Percentiles rank a stretch among this genome's conserved stretches.
phyloP scores from a whole-genome alignment of 2,888 invertebrate genomes.

The Chromoteleia sp. region DNA sequence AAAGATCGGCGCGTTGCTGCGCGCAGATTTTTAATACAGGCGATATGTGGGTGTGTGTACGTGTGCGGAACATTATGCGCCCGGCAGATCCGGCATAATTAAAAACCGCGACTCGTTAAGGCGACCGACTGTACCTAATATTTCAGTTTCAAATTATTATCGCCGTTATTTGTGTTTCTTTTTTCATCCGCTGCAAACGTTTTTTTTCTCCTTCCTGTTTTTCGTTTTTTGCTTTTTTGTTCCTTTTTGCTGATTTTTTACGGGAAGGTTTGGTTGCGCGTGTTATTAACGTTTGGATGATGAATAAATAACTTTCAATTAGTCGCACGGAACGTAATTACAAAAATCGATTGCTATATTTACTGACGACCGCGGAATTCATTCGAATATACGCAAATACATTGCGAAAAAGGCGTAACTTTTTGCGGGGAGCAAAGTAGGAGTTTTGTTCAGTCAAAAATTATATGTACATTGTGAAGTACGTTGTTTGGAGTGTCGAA shows the following conservation, averaged over 20 bases:
- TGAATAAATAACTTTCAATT: constrained; percentile 72
- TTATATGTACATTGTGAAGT: constrained; percentile 71
- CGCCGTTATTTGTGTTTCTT: constrained; percentile 20
- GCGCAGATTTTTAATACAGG: constrained; percentile 82
- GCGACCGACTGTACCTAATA: constrained; percentile 40
- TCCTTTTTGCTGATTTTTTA: constrained; percentile 46
- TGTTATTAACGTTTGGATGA: constrained; percentile 70
- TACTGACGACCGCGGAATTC: constrained; percentile 71
- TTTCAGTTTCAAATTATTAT: constrained; percentile 43
- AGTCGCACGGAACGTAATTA: constrained; percentile 70
- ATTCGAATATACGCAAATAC: constrained; percentile 67
- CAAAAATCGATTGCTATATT: constrained; percentile 71
- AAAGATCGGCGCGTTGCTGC: constrained; percentile 83
- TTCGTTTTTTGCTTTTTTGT: constrained; percentile 19
- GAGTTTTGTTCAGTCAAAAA: constrained; percentile 70
- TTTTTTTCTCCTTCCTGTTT: constrained; percentile 8
- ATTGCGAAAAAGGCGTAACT: constrained; percentile 65
- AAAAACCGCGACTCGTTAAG: constrained; percentile 77
- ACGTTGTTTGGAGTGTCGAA: constrained; percentile 68
- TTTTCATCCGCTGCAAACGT: not conserved
- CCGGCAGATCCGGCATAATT: constrained; percentile 80
- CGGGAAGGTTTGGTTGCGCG: constrained; percentile 52
- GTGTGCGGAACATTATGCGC: constrained; percentile 85
- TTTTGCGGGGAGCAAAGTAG: constrained; percentile 66
- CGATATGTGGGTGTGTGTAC: constrained; percentile 14